These are phyloP conservation scores for Camelus dromedarius DNA, from an alignment of 2,113 vertebrate genomes.

Conservation along the genomic window DNA sequence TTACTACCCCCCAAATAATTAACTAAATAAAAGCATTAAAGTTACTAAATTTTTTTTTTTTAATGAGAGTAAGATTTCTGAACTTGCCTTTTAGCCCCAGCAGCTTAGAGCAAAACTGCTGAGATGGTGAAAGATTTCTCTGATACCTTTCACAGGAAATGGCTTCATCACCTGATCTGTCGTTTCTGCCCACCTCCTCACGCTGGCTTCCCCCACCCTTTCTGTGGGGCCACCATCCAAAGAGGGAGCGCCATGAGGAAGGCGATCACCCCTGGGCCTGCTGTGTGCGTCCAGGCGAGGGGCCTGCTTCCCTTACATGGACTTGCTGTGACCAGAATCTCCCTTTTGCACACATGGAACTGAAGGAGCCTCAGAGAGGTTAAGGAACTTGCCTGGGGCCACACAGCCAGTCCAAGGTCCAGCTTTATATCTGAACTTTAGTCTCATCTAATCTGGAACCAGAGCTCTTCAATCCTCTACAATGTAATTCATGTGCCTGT, in stretches of 20 bases:
- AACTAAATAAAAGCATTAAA: too few relatives aligned
- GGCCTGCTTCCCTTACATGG: neutral
- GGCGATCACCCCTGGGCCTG: fast-evolving
- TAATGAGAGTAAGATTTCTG: too few relatives aligned
- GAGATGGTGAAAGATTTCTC: neutral
- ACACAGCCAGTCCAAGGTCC: neutral
- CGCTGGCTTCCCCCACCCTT: neutral
- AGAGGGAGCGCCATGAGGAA: fast-evolving
- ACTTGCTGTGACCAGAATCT: neutral
- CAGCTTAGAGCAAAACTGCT: neutral
- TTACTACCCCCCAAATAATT: too few relatives aligned
- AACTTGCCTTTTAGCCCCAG: neutral
- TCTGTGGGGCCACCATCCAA: neutral
- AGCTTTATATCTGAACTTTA: neutral
- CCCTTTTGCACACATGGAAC: neutral
- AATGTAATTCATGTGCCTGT: neutral
- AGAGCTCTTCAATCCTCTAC: neutral
- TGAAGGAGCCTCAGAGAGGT: neutral
- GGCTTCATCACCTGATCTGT: neutral
- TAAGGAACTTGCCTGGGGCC: neutral
- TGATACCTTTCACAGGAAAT: neutral
- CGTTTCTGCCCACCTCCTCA: neutral
- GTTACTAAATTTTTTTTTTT: too few relatives aligned
- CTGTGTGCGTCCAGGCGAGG: neutral
- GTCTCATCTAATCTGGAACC: neutral